Evolutionary conservation across 2,888 invertebrate species (phyloP).

Genomic region (Ommatoiulus sabulosus): DNA sequence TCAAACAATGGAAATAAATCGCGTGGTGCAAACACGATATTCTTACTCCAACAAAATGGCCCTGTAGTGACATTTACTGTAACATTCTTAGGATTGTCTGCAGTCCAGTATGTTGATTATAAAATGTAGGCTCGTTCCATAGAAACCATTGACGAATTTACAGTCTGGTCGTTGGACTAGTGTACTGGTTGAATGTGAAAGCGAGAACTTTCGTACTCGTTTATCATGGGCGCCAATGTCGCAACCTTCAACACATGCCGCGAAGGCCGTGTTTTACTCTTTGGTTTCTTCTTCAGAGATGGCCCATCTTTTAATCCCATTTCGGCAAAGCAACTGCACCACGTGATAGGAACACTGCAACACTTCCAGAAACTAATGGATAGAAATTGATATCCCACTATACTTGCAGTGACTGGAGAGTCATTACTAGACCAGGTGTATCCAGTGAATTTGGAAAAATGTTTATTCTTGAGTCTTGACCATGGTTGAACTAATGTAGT

Average conservation of each 20-base stretch:
- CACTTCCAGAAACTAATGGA: too few relatives aligned
- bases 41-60: background rate
- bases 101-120: background rate
- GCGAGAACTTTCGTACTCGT: background rate
- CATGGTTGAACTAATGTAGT: too few relatives aligned
- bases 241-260: background rate
- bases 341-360: too few relatives aligned
- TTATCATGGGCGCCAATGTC: too few relatives aligned
- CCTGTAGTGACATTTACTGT: background rate
- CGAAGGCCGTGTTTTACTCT: background rate
- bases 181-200: background rate
- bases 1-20: conserved; percentile 43
- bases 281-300: too few relatives aligned
- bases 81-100: background rate
- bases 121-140: background rate
- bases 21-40: background rate
- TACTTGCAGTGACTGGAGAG: too few relatives aligned
- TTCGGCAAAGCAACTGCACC: too few relatives aligned
- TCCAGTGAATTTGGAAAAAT: too few relatives aligned
- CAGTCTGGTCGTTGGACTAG: background rate
- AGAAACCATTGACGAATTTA: background rate
- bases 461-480: too few relatives aligned
- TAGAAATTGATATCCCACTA: too few relatives aligned
- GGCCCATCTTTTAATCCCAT: too few relatives aligned
- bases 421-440: too few relatives aligned